Evolutionary conservation across 2,888 invertebrate genomes (phyloP), one percentile per base, ranked within the genome.

Genomic region (Ormyrus pomaceus): DNA sequence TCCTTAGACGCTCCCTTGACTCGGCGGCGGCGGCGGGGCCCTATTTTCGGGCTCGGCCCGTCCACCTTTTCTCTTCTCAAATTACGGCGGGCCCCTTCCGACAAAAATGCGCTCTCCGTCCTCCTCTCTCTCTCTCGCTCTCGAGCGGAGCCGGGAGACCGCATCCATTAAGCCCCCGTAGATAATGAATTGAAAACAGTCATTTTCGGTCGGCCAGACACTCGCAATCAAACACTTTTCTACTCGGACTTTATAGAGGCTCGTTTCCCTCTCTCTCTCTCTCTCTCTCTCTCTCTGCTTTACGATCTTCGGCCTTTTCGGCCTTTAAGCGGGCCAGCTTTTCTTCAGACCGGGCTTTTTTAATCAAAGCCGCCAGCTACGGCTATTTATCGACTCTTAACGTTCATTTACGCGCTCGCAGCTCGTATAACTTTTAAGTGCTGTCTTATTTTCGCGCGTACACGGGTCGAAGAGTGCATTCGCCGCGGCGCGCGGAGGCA

Each of bases 381-480:
- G 59, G 50, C 19, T 53, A 46, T 65, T 71, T 71, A 76, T 80
- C 71, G 75, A 56, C 53, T 71, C 69, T 65, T n/a, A 58, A 13
- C 59, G 68, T 53, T 75, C 61, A 76, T 80, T 80, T 76, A 61
- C 66, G 53, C 69, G 58, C 64, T 79, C 46, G 34, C 64, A 11
- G 71, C 53, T 70, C 59, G 61, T 76, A 80, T 62, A 80, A 79
- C 19, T 59, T 79, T 79, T 72, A 72, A 71, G 75, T 61, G 46
- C 56, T 19, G 61, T 66, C 45, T 76, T 72, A 76, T 80, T 80
- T 80, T 71, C 61, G 62, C 55, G 70, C 58, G 46, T 19, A 19
- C 34, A 34, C 5, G 19, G 53, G 19, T 55, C 45, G 45, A 58
- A 62, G 34, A 34, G 58, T n/a, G n/a, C 46, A 58, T 58, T 34